phyloP scores from a whole-genome alignment of 2,113 vertebrate genomes.

The Ochotona curzoniae region DNA sequence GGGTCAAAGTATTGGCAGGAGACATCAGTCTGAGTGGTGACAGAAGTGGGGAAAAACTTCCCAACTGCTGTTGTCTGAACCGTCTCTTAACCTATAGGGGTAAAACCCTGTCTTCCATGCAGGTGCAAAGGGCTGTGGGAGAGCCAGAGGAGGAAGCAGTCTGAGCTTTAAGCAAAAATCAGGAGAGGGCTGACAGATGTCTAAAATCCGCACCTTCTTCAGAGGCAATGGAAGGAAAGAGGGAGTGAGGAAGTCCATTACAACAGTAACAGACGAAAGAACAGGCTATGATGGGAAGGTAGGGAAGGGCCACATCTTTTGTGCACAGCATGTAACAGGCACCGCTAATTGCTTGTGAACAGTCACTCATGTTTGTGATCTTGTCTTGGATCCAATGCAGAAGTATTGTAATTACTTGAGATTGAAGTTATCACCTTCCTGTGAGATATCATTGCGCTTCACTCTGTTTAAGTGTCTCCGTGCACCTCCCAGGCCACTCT shows the following conservation, averaged over 20 bases:
- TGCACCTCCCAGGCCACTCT: constrained; percentile 10
- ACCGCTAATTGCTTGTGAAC: neutral
- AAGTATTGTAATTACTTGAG: neutral
- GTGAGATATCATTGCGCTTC: neutral
- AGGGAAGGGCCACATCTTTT: neutral
- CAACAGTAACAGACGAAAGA: neutral
- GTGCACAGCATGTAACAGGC: neutral
- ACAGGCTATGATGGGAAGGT: neutral
- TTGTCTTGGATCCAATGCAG: neutral
- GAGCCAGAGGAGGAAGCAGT: neutral
- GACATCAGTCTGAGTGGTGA: too few species aligned
- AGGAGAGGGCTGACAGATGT: neutral
- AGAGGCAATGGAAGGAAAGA: too few species aligned
- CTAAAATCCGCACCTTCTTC: neutral
- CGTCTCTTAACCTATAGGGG: neutral
- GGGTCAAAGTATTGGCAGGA: neutral
- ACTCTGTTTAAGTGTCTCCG: constrained; percentile 34
- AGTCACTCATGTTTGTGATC: neutral
- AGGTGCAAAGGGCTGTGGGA: neutral
- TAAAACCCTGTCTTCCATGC: neutral
- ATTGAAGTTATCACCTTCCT: neutral
- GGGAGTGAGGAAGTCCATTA: neutral
- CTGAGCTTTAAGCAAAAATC: neutral
- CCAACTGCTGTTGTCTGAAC: neutral
- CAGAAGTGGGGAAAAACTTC: neutral